A percentile compares a stretch with the other conserved stretches of the same genome.
These are phyloP conservation scores for Pandemis heparana DNA, from an alignment of 2,888 invertebrate species.

Conservation along the genomic window DNA sequence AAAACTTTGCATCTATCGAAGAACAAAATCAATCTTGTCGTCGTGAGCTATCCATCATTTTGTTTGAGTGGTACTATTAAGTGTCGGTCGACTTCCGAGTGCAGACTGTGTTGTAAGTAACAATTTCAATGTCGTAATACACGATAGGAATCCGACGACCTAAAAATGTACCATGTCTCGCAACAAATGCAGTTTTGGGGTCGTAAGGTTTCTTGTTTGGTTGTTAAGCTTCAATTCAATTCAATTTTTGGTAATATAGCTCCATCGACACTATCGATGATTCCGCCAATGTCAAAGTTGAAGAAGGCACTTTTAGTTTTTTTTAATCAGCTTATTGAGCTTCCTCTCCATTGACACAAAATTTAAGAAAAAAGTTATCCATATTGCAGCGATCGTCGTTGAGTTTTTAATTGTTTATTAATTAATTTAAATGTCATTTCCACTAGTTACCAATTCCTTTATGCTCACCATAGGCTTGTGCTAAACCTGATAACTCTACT, in stretches of 20 bases:
- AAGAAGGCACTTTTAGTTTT: too few relatives aligned
- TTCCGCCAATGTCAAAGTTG: too few relatives aligned
- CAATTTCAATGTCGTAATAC: slow-evolving; percentile 34
- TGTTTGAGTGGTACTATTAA: slow-evolving; percentile 51
- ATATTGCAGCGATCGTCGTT: too few relatives aligned
- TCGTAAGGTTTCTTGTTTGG: neutral
- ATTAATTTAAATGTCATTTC: too few relatives aligned
- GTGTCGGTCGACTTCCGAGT: slow-evolving; percentile 31
- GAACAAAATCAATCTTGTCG: slow-evolving; percentile 56
- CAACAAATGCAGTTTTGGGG: slow-evolving; percentile 3
- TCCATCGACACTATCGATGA: too few relatives aligned
- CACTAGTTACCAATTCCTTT: too few relatives aligned
- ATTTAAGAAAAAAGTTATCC: neutral
- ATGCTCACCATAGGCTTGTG: too few relatives aligned
- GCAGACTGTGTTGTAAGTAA: slow-evolving; percentile 25
- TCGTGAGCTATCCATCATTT: slow-evolving; percentile 58
- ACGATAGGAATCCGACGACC: slow-evolving; percentile 24
- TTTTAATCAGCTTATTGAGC: too few relatives aligned
- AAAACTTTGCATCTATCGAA: slow-evolving; percentile 34
- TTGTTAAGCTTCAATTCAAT: too few relatives aligned
- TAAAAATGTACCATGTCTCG: slow-evolving; percentile 8
- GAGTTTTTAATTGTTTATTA: too few relatives aligned
- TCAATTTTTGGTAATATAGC: too few relatives aligned
- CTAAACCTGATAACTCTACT: neutral
- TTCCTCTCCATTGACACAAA: neutral